These are phyloP conservation scores for Hydrotaea diabolus DNA, from an alignment of 2,888 invertebrate species.

Conservation along the genomic window DNA sequence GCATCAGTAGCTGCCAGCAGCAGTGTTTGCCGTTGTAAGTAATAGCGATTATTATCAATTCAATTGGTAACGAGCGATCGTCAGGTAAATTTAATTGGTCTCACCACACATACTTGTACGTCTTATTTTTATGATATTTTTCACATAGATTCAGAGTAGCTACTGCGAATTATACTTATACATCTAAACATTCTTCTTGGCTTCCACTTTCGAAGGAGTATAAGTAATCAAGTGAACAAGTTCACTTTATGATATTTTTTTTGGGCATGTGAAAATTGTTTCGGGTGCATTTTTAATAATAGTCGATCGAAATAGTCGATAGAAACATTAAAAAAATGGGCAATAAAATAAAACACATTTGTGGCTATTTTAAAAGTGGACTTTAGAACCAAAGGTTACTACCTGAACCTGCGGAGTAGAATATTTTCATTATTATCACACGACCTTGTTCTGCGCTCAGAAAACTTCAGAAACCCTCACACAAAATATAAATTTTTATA, in stretches of 20 bases:
- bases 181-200: neutral
- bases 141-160: neutral
- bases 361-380: too few relatives aligned
- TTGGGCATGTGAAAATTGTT: conserved; percentile 11
- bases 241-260: too few relatives aligned
- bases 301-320: neutral
- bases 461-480: too few relatives aligned
- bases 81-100: conserved; percentile 53
- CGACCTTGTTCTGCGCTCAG: too few relatives aligned
- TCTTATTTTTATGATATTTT: conserved; percentile 42
- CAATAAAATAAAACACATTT: too few relatives aligned
- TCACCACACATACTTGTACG: conserved; percentile 45
- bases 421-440: too few relatives aligned
- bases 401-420: too few relatives aligned
- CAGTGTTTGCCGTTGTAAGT: conserved; percentile 27
- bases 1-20: neutral
- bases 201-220: neutral
- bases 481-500: too few relatives aligned
- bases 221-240: neutral
- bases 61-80: conserved; percentile 47
- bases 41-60: conserved; percentile 50
- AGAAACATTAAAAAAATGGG: too few relatives aligned
- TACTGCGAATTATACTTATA: neutral
- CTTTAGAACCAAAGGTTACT: too few relatives aligned
- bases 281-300: conserved; percentile 20